These are phyloP conservation scores for Pangasius mekongensis DNA, from an alignment of 2,797 vertebrate species.

Conservation along the genomic window DNA sequence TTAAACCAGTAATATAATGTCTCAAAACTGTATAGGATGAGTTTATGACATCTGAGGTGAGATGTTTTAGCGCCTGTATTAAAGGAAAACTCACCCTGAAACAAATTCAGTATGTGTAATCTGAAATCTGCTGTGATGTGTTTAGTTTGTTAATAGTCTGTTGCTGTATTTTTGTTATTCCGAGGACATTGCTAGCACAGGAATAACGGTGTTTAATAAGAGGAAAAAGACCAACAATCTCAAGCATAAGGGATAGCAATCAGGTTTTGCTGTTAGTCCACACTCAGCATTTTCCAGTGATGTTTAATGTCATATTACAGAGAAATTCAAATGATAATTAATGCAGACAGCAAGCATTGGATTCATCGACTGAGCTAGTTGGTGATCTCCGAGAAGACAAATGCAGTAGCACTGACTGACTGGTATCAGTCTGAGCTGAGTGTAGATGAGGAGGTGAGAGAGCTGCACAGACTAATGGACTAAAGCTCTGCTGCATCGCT, in stretches of 20 bases:
- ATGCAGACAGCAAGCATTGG: neutral
- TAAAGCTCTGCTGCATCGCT: neutral
- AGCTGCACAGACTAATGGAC: neutral
- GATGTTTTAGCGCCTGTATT: neutral
- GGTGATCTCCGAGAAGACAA: neutral
- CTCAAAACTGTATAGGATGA: neutral
- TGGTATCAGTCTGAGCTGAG: neutral
- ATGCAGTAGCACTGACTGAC: neutral
- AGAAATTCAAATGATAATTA: neutral
- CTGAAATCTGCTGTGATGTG: neutral
- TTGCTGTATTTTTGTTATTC: neutral
- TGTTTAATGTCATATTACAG: neutral
- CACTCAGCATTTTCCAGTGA: neutral
- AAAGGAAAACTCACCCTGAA: neutral
- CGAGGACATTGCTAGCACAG: neutral
- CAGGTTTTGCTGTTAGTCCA: neutral
- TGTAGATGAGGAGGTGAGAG: neutral
- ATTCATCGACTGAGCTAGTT: neutral
- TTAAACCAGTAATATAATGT: neutral
- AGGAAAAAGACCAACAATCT: neutral
- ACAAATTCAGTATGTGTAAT: neutral
- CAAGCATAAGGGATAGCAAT: neutral
- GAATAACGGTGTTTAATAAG: neutral
- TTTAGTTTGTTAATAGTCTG: neutral
- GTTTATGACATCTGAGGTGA: neutral